Evolutionary conservation across 2,113 vertebrate species (phyloP).

Genomic region (Daubentonia madagascariensis): DNA sequence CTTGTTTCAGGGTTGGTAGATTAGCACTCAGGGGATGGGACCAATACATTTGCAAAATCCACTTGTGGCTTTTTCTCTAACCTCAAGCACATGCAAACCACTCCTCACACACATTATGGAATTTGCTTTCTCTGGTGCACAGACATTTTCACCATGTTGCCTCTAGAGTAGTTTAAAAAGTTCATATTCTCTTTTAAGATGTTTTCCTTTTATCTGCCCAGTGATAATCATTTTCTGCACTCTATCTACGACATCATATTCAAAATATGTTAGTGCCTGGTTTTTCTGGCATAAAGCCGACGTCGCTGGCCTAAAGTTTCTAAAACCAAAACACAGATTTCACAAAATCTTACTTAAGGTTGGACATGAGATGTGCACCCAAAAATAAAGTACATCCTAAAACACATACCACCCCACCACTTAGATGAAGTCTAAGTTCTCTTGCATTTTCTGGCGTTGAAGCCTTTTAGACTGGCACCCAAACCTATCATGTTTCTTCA

Average conservation of each 20-base stretch:
- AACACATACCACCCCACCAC: background rate
- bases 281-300: constrained; percentile 22
- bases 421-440: background rate
- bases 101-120: background rate
- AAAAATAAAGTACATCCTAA: background rate
- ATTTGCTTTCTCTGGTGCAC: constrained; percentile 42
- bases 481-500: background rate
- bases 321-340: constrained; percentile 49
- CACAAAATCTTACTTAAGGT: background rate
- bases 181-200: constrained; percentile 73
- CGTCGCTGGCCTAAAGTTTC: background rate
- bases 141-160: constrained; percentile 39
- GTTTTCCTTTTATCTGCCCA: constrained; percentile 68
- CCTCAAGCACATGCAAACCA: constrained; percentile 16
- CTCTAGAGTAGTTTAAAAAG: constrained; percentile 42
- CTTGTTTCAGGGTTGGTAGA: constrained; percentile 27
- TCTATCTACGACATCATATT: constrained; percentile 54
- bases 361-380: background rate
- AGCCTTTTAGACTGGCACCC: background rate
- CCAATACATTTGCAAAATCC: constrained; percentile 36
- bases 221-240: constrained; percentile 65
- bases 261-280: constrained; percentile 57
- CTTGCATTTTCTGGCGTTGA: background rate
- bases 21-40: constrained; percentile 33
- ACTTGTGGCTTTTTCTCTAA: constrained; percentile 46